A percentile compares a stretch with the other conserved stretches of the same genome.
These are phyloP conservation scores for Stigmatopora nigra DNA, from an alignment of 2,113 vertebrate genomes.

Conservation along the genomic window DNA sequence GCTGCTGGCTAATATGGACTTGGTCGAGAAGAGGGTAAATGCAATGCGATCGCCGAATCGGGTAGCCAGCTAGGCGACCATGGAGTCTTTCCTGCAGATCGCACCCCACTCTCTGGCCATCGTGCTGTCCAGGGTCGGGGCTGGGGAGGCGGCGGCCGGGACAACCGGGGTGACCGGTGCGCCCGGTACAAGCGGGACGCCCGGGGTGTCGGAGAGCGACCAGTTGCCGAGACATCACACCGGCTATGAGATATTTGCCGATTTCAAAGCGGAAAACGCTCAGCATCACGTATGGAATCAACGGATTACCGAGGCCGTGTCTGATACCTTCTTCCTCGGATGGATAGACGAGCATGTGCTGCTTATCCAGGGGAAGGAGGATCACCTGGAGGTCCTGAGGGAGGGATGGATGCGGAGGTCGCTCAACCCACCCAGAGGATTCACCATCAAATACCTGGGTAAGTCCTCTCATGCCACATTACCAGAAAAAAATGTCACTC, in stretches of 20 bases:
- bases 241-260: conserved; percentile 93
- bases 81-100: conserved; percentile 87
- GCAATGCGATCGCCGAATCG: conserved; percentile 24
- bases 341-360: conserved; percentile 97
- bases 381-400: conserved; percentile 88
- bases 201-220: conserved; percentile 68
- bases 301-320: conserved; percentile 82
- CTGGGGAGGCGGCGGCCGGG: conserved; percentile 37
- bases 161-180: conserved; percentile 53
- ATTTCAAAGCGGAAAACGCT: conserved; percentile 92
- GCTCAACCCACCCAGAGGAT: conserved; percentile 85
- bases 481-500: not conserved
- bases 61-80: conserved; percentile 43
- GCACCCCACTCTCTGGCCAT: conserved; percentile 92
- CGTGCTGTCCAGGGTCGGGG: conserved; percentile 74
- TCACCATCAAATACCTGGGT: conserved; percentile 92
- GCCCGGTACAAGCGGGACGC: conserved; percentile 12
- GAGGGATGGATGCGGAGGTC: conserved; percentile 89
- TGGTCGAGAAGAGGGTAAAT: conserved; percentile 6
- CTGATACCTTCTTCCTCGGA: conserved; percentile 91
- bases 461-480: conserved; percentile 42
- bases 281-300: conserved; percentile 89
- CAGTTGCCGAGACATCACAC: conserved; percentile 79
- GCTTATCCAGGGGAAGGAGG: conserved; percentile 90
- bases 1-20: conserved; percentile 24